Percentiles rank a stretch among this genome's conserved stretches.
Evolutionary conservation across 2,797 vertebrate genomes (phyloP).

Genomic region (Antrozous pallidus): DNA sequence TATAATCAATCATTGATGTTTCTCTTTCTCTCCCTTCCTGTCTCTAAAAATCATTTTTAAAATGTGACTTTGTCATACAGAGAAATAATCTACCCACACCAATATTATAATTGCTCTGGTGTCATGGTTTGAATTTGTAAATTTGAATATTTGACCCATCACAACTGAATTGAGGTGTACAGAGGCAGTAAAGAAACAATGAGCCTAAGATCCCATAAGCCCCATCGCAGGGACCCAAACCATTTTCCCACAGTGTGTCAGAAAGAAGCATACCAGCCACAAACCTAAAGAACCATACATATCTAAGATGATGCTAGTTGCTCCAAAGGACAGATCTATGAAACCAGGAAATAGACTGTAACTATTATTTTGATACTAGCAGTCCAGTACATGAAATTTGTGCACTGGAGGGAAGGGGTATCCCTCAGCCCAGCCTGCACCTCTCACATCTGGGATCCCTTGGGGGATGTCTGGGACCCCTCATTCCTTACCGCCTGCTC

Average conservation of each 20-base stretch:
- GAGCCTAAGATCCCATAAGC: background rate
- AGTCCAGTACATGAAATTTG: too few species aligned
- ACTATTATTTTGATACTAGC: background rate
- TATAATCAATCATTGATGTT: too few species aligned
- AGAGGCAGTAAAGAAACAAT: background rate
- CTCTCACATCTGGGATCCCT: too few species aligned
- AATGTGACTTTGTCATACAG: background rate
- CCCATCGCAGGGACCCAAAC: background rate
- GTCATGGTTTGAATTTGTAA: background rate
- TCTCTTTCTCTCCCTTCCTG: too few species aligned
- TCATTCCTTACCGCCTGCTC: too few species aligned
- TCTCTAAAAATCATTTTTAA: too few species aligned
- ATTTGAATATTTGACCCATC: background rate
- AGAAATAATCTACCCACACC: background rate
- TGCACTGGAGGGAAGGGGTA: too few species aligned
- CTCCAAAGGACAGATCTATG: background rate
- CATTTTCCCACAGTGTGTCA: background rate
- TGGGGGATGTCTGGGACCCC: too few species aligned
- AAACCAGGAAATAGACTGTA: background rate
- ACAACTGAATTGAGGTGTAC: background rate
- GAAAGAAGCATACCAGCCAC: background rate
- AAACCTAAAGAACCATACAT: background rate
- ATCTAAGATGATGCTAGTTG: background rate
- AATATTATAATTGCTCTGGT: too few species aligned
- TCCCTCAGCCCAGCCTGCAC: too few species aligned